phyloP scores from a whole-genome alignment of 2,888 invertebrate species.

The Archips xylosteana region DNA sequence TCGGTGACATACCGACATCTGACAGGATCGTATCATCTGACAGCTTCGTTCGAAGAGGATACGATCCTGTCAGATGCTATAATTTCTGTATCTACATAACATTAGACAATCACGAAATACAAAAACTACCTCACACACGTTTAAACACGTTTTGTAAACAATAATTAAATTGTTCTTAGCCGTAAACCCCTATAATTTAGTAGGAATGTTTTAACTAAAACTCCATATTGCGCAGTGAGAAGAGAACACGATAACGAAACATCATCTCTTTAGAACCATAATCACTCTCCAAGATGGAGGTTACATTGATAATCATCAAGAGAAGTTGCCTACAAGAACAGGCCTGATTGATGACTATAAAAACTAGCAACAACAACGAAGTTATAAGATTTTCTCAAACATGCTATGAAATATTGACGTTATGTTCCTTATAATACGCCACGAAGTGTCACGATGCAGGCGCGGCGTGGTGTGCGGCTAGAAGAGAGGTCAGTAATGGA shows the following conservation, averaged over 20 bases:
- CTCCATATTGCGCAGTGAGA: conserved; percentile 33
- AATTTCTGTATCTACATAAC: not conserved
- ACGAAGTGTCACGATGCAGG: too few relatives aligned
- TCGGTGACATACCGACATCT: conserved; percentile 12
- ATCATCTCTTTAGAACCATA: conserved; percentile 11
- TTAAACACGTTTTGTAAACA: conserved; percentile 25
- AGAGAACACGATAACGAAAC: conserved; percentile 32
- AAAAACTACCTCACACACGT: not conserved
- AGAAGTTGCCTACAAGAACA: conserved; percentile 14
- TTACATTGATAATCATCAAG: conserved; percentile 28
- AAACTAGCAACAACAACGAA: conserved; percentile 26
- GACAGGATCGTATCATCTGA: conserved; percentile 23
- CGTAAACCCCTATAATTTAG: conserved; percentile 24
- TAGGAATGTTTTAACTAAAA: conserved; percentile 35
- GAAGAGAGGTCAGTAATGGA: too few relatives aligned
- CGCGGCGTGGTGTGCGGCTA: too few relatives aligned
- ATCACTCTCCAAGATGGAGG: conserved; percentile 20
- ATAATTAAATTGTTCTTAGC: conserved; percentile 22
- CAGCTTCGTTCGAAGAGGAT: conserved; percentile 25
- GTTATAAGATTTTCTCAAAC: conserved; percentile 35
- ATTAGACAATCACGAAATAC: not conserved
- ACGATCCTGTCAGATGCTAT: not conserved
- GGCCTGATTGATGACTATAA: conserved; percentile 30
- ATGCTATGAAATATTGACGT: too few relatives aligned
- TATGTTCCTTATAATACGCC: too few relatives aligned